Evolutionary conservation across 2,888 invertebrate species (phyloP), one percentile per base, ranked within the genome.

Genomic region (Cheilosia pagana): DNA sequence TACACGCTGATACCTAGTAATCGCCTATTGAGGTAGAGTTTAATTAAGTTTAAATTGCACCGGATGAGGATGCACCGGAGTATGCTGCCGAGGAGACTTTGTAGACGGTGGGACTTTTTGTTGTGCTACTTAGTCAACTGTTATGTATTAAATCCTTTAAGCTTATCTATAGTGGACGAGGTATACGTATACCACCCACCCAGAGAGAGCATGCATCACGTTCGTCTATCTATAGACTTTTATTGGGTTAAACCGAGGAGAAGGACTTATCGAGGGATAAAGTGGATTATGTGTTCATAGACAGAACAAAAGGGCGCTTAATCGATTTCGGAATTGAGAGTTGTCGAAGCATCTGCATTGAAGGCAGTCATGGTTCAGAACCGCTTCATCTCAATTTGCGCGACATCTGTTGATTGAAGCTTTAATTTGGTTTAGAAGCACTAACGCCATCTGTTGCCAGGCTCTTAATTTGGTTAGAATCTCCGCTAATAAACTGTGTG

Each of bases 1-100:
- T 50, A 63, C 21, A n/a, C 35, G 28, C n/a, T 19, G 31, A 12
- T 62, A 63, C 2, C n/a, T 19, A 16, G 45, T 78, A 71, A 81
- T 67, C 74, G 62, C 35, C 28, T 74, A 81, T 62, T 59, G 72
- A 81, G 67, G 45, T 41, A 55, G 19, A 81, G n/a, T 55, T 68
- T 74, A 74, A 81, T 81, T 81, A 74, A 81, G 74, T 81, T 81
- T 12, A 74, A 53, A 81, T 72, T 74, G 28, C 55, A 81, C 67
- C 74, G 74, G 81, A 81, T 81, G 74, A 53, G 19, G 74, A 23
- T 52, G 48, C 35, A 57, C 21, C 14, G 19, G 19, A 53, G 45
- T 12, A 31, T 19, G 71, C n/a, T 19, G 71, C n/a, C 21, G 14
- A 55, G 45, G 57, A 23, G 23, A 16, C 8, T 67, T 6, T n/a